Evolutionary conservation across 2,888 invertebrate genomes (phyloP), one percentile per base, ranked within the genome.

Genomic region (Cistogaster globosa): DNA sequence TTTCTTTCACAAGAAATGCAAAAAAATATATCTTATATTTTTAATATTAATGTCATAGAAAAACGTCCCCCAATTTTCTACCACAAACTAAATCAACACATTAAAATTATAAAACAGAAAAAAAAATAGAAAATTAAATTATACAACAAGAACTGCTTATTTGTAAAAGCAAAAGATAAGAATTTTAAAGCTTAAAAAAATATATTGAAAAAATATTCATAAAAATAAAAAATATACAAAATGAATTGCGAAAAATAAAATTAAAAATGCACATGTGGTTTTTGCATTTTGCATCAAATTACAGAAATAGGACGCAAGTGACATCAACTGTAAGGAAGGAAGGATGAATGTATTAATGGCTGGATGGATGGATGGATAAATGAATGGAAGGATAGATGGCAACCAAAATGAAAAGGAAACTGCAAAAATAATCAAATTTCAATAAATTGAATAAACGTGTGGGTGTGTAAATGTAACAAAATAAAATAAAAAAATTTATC

Each of bases 201-300:
- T 12, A 60, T 42, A 32, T 55, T 69, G 16, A 11, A 51, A 57
- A 71, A 42, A 26, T n/a, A 26, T 16, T 7, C 2, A 32, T 32
- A 32, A 32, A 62, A 69, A 32, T 7, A 51, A 63, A 71, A 42
- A 26, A 18, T 18, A 71, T 65, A 60, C 58, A 18, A 58, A 82
- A 82, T 71, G 51, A 77, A 82, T 71, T 82, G 57, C 36, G 45
- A 82, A 71, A 45, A 26, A 81, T 55, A 62, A 75, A 76, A 71
- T 77, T 76, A 58, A 82, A n/a, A 77, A 77, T 82, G 77, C 82
- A 65, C 76, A 71, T 82, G 76, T 65, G 82, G 76, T 76, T 82
- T 69, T 76, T 76, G 69, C 76, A 82, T 77, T 82, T 71, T 77
- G 76, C 76, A 82, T 77, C 65, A 76, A 82, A 82, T 82, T 82